These are phyloP conservation scores for Lycaon pictus DNA, from an alignment of 2,113 vertebrate species.

Conservation along the genomic window DNA sequence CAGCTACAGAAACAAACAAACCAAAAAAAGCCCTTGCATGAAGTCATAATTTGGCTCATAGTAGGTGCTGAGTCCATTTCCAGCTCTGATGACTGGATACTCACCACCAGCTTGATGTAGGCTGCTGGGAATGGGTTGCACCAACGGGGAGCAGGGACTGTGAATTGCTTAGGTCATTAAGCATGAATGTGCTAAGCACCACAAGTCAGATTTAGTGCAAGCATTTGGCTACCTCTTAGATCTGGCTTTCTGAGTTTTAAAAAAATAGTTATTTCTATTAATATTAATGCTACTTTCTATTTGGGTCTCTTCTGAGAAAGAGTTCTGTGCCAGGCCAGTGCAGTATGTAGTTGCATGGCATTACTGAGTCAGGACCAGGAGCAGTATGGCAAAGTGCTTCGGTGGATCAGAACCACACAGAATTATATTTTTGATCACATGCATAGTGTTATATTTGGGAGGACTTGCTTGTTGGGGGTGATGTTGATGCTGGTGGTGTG, in stretches of 20 bases:
- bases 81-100: slow-evolving; percentile 12
- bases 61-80: slow-evolving; percentile 52
- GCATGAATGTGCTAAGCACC: background rate
- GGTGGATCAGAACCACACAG: background rate
- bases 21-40: background rate
- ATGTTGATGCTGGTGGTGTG: fast-evolving
- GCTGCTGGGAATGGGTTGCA: background rate
- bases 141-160: background rate
- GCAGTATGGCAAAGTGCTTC: background rate
- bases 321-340: background rate
- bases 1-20: slow-evolving; percentile 59
- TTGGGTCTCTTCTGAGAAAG: background rate
- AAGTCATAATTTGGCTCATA: slow-evolving; percentile 62
- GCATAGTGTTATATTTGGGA: background rate
- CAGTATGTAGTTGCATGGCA: background rate
- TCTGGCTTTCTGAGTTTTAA: background rate
- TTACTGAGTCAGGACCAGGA: background rate
- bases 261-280: background rate
- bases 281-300: background rate
- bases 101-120: background rate
- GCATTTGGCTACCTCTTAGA: background rate
- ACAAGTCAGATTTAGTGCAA: background rate
- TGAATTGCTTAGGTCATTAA: background rate
- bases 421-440: background rate
- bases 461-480: background rate